These are phyloP conservation scores for Isichthys henryi DNA, from an alignment of 2,113 vertebrate genomes.

Conservation along the genomic window DNA sequence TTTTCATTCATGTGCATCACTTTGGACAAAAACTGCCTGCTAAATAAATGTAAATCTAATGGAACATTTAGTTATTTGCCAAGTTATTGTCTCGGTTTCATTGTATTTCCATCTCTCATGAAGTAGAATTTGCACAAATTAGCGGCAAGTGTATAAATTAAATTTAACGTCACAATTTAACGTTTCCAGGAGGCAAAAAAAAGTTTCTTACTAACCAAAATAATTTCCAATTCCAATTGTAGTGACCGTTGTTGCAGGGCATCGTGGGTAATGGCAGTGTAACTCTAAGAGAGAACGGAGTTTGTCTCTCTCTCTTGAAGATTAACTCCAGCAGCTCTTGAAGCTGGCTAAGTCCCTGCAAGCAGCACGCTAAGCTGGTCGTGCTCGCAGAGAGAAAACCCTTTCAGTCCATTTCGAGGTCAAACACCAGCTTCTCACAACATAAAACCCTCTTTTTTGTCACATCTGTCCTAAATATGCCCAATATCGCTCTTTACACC, in stretches of 20 bases:
- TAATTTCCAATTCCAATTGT: not conserved
- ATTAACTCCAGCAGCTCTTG: not conserved
- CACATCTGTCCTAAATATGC: not conserved
- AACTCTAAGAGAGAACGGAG: not conserved
- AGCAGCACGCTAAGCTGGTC: not conserved
- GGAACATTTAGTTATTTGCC: not conserved
- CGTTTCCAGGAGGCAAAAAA: not conserved
- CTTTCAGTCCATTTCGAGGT: not conserved
- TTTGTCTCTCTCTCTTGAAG: not conserved
- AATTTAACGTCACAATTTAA: not conserved
- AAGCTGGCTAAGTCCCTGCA: not conserved
- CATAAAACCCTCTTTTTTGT: not conserved
- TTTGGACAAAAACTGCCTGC: not conserved
- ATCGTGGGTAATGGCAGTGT: not conserved
- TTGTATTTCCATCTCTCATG: not conserved
- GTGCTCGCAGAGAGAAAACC: not conserved
- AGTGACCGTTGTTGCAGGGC: not conserved
- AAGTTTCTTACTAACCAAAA: not conserved
- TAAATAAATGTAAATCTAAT: slow-evolving; percentile 1
- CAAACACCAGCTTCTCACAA: not conserved
- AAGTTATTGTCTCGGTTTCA: not conserved
- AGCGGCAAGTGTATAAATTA: not conserved
- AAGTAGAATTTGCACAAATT: not conserved
- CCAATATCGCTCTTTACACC: not conserved
- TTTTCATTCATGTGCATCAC: not conserved